These are phyloP conservation scores for Drosophila paulistorum DNA, from an alignment of 1,140 invertebrate species.

Conservation along the genomic window DNA sequence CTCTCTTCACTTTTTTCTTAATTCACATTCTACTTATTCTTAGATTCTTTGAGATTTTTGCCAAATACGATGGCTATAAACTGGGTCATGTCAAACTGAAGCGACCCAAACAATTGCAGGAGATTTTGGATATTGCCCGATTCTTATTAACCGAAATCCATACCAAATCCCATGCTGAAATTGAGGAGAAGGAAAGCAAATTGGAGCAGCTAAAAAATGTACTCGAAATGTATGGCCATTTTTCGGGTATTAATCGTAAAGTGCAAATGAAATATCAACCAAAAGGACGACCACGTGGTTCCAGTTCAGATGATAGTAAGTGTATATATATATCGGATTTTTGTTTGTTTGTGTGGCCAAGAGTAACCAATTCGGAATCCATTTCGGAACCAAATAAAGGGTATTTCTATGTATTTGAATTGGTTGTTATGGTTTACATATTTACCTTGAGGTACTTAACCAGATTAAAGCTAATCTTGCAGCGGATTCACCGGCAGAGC, in stretches of 20 bases:
- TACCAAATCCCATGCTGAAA: slow-evolving; percentile 92
- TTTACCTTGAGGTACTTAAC: slow-evolving; percentile 27
- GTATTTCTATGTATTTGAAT: too few relatives aligned
- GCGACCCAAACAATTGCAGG: slow-evolving; percentile 98
- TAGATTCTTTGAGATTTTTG: slow-evolving; percentile 99
- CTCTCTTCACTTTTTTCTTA: too few relatives aligned
- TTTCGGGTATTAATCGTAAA: slow-evolving; percentile 99
- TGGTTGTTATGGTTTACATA: slow-evolving; percentile 1
- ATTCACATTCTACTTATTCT: too few relatives aligned
- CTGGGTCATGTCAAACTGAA: slow-evolving; percentile 99
- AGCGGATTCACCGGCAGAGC: slow-evolving; percentile 91
- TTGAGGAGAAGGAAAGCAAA: slow-evolving; percentile 98
- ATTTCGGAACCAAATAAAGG: too few relatives aligned
- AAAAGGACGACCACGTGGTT: slow-evolving; percentile 94
- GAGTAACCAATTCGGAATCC: too few relatives aligned
- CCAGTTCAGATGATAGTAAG: slow-evolving; percentile 97
- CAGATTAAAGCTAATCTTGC: slow-evolving; percentile 47
- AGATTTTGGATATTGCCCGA: slow-evolving; percentile 97
- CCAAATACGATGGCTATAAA: slow-evolving; percentile 98
- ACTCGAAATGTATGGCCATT: slow-evolving; percentile 99
- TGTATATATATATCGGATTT: slow-evolving; percentile 17
- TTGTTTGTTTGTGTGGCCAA: too few relatives aligned
- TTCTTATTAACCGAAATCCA: slow-evolving; percentile 94
- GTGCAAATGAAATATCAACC: slow-evolving; percentile 99
- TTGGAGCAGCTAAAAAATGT: slow-evolving; percentile 99